phyloP scores from a whole-genome alignment of 2,797 vertebrate genomes.

The Periparus ater region DNA sequence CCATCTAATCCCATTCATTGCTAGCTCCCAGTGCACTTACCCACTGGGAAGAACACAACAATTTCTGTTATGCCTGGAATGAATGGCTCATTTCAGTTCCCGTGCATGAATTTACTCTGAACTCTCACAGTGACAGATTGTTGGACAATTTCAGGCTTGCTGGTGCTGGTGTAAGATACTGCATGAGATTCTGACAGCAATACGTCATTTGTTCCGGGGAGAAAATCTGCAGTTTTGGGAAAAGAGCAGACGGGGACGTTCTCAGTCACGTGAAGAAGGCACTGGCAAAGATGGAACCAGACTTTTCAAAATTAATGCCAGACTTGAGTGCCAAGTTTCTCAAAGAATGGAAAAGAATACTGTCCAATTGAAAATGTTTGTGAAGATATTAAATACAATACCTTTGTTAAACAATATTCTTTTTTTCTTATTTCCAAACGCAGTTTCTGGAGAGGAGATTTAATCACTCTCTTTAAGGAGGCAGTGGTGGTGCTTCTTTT shows the following conservation, averaged over 20 bases:
- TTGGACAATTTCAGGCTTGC: background rate
- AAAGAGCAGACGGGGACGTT: accelerated
- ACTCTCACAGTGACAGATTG: background rate
- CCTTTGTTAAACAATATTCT: background rate
- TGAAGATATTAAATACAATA: background rate
- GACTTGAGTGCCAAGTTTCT: background rate
- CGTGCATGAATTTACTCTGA: background rate
- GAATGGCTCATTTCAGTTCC: background rate
- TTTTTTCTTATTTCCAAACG: background rate
- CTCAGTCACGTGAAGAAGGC: background rate
- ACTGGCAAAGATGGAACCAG: background rate
- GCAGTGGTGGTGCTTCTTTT: background rate
- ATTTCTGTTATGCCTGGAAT: slow-evolving; percentile 30
- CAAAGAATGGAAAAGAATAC: background rate
- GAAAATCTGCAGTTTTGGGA: background rate
- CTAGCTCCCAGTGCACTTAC: slow-evolving; percentile 38
- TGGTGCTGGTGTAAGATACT: background rate
- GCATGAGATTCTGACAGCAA: background rate
- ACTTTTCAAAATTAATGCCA: background rate
- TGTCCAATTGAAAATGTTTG: background rate
- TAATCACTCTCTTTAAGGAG: background rate
- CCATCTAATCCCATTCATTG: slow-evolving; percentile 53
- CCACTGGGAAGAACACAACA: slow-evolving; percentile 13
- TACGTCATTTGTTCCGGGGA: background rate
- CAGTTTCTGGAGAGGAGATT: background rate